Conservation (phyloP, 2,113 vertebrate genomes). For the Apteryx mantelli region DNA sequence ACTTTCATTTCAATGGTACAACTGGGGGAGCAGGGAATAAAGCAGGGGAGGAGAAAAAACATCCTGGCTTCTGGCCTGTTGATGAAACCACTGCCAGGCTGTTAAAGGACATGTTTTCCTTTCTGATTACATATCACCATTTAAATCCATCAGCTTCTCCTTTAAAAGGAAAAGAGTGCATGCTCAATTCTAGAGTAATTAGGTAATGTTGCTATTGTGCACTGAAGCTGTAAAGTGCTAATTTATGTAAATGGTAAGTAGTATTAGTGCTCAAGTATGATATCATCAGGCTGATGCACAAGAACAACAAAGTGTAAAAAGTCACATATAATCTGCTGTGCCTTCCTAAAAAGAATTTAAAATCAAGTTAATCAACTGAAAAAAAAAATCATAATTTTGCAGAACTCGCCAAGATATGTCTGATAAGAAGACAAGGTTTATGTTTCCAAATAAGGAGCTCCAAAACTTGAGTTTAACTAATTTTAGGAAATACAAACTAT, state of each 20-base stretch:
- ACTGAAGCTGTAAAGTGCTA: constrained; percentile 62
- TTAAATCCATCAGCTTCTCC: constrained; percentile 43
- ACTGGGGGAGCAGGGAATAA: neutral
- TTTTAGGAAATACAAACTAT: neutral
- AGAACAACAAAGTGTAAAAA: constrained; percentile 48
- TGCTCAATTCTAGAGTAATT: constrained; percentile 53
- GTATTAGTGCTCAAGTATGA: constrained; percentile 54
- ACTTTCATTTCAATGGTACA: constrained; percentile 22
- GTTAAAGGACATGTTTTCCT: constrained; percentile 51
- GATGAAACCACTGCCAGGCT: constrained; percentile 26
- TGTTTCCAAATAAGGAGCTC: neutral
- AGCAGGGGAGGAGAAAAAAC: neutral
- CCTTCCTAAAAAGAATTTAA: constrained; percentile 14
- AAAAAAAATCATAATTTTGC: constrained; percentile 1
- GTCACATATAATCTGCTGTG: constrained; percentile 20
- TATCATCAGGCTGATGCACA: constrained; percentile 42
- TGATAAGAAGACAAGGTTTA: neutral
- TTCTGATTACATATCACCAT: constrained; percentile 38
- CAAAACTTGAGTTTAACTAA: neutral
- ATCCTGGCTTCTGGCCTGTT: constrained; percentile 1
- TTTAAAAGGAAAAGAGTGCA: constrained; percentile 57
- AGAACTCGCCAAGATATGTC: neutral
- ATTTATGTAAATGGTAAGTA: constrained; percentile 61
- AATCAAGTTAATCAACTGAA: neutral
- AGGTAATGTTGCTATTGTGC: constrained; percentile 52